Evolutionary conservation across 2,888 invertebrate genomes (phyloP), one percentile per base, ranked within the genome.

Genomic region (Drosophila villosipedis): DNA sequence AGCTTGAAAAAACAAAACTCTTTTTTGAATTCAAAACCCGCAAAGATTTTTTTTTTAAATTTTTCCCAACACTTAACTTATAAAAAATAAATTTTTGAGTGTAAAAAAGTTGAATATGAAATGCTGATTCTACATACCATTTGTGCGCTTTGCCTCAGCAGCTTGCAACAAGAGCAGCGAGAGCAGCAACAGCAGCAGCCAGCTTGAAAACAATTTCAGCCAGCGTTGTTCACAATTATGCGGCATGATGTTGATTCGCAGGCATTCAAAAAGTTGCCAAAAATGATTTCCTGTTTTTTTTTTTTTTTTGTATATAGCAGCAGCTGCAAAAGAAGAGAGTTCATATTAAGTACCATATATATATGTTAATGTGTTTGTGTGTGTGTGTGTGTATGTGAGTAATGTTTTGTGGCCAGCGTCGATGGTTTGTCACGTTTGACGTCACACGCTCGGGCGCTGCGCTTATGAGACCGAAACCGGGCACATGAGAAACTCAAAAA

Each of bases 161-260:
- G 76, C 73, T 69, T 73, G 77, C 71, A 87, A 64, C 71, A 60
- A 39, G 59, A 84, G 79, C 68, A 79, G 43, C 19, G 67, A 39
- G 57, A 81, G 68, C 60, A 80, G 50, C 68, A 59, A 43, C 52
- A 66, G 62, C 54, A 77, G 66, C 62, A 70, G 58, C 58, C 76
- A 74, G 79, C 78, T 64, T 57, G 90, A 66, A 76, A 91, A 85
- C 68, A 91, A 76, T 71, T 86, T 91, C 71, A 90, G 75, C 91
- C 90, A 90, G 76, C 90, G 91, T 85, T 91, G 83, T 91, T 92
- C 92, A 91, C 85, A 90, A 73, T 66, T 65, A 78, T 84, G 90
- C 69, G 88, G 87, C 92, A 92, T 92, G 49, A 90, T 92, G 49
- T 85, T 75, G 73, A 60, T 77, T 68, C 60, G 57, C 58, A 68